Percentiles rank a stretch among this genome's conserved stretches.
Evolutionary conservation across 1,140 invertebrate species (phyloP).

Genomic region (Microvelia longipes): DNA sequence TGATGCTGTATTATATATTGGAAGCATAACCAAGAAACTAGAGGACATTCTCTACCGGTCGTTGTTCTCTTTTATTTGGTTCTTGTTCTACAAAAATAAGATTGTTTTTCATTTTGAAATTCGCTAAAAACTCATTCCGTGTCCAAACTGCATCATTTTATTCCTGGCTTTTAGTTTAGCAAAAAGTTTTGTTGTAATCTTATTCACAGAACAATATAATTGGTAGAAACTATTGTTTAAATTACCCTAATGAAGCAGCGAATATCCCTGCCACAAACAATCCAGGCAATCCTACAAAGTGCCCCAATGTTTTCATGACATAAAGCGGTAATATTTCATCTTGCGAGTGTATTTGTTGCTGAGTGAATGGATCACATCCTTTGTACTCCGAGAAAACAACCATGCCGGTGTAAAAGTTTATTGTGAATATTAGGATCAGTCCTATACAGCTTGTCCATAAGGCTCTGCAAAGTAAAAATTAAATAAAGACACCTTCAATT

Average conservation of each 20-base stretch:
- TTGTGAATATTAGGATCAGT: constrained; percentile 43
- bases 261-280: constrained; percentile 76
- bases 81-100: no score
- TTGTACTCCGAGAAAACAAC: constrained; percentile 66
- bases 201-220: no score
- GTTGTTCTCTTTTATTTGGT: no score
- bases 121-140: no score
- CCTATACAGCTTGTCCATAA: constrained; percentile 48
- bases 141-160: no score
- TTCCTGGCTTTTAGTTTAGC: no score
- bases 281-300: constrained; percentile 56
- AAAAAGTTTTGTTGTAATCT: no score
- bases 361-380: constrained; percentile 59
- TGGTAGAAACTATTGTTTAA: no score
- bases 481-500: not conserved
- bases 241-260: constrained; percentile 50
- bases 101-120: no score
- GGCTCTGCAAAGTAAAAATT: constrained; percentile 34
- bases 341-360: constrained; percentile 21
- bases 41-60: no score
- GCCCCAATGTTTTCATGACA: constrained; percentile 61
- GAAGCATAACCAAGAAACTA: no score
- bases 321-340: constrained; percentile 72
- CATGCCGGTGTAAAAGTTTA: constrained; percentile 73
- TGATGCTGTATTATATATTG: no score